Evolutionary conservation across 2,113 vertebrate genomes (phyloP).

Genomic region (human): DNA sequence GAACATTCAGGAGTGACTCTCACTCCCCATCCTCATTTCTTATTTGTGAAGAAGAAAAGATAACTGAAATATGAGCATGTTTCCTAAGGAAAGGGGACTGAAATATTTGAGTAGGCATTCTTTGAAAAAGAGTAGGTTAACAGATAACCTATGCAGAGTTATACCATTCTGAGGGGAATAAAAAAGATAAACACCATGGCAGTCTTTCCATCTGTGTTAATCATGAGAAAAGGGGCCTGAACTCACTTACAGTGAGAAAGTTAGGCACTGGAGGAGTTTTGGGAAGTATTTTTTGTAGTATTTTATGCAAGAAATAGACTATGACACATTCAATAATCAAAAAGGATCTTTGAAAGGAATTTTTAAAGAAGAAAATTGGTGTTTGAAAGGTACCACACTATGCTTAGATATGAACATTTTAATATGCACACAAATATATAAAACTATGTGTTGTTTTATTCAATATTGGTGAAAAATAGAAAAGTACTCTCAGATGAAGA

Average conservation of each 20-base stretch:
- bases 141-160: background rate
- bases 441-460: background rate
- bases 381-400: background rate
- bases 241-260: background rate
- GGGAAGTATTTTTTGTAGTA: background rate
- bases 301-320: background rate
- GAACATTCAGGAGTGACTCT: background rate
- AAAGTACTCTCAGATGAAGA: background rate
- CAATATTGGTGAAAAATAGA: background rate
- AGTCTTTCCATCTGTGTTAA: background rate
- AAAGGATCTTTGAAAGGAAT: background rate
- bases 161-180: background rate
- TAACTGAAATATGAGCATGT: background rate
- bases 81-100: background rate
- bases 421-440: background rate
- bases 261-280: background rate
- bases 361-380: background rate
- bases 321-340: background rate
- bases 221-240: background rate
- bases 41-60: background rate
- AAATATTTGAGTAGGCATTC: background rate
- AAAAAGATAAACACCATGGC: rapidly evolving
- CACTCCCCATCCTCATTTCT: too few relatives aligned
- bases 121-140: background rate
- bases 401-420: background rate